Evolutionary conservation across 1,140 invertebrate genomes (phyloP).

Genomic region (Polypedilum vanderplanki): DNA sequence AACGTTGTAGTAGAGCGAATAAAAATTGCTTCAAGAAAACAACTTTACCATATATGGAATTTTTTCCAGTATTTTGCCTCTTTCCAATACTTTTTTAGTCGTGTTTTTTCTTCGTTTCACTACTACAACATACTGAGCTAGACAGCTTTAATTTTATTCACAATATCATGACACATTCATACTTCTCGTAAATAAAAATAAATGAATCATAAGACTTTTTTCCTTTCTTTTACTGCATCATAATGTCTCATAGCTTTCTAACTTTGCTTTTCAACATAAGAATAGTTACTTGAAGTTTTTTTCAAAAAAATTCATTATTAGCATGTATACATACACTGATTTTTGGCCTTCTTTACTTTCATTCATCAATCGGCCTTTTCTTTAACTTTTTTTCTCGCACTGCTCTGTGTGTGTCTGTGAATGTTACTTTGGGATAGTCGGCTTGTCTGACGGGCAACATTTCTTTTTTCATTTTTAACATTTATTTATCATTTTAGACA

Average conservation of each 20-base stretch:
- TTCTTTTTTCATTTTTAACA: neutral
- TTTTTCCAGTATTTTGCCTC: slow-evolving; percentile 26
- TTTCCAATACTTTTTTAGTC: slow-evolving; percentile 20
- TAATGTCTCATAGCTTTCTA: too few relatives aligned
- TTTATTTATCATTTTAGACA: neutral
- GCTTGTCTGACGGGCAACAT: slow-evolving; percentile 15
- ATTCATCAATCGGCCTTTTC: too few relatives aligned
- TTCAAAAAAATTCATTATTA: too few relatives aligned
- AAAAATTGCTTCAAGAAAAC: slow-evolving; percentile 22
- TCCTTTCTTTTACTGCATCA: too few relatives aligned
- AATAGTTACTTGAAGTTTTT: too few relatives aligned
- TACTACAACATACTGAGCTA: neutral
- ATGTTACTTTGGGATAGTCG: neutral
- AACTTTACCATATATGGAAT: slow-evolving; percentile 28
- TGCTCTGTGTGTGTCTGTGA: neutral
- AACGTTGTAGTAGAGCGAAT: slow-evolving; percentile 1
- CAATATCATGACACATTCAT: slow-evolving; percentile 15
- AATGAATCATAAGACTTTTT: slow-evolving; percentile 14
- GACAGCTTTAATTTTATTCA: neutral
- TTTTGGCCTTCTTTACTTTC: too few relatives aligned
- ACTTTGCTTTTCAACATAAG: too few relatives aligned
- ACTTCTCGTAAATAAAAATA: slow-evolving; percentile 6
- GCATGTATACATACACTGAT: too few relatives aligned
- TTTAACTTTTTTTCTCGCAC: neutral
- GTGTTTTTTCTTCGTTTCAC: neutral